These are phyloP conservation scores for Toxostoma redivivum DNA, from an alignment of 2,113 vertebrate species.

Conservation along the genomic window DNA sequence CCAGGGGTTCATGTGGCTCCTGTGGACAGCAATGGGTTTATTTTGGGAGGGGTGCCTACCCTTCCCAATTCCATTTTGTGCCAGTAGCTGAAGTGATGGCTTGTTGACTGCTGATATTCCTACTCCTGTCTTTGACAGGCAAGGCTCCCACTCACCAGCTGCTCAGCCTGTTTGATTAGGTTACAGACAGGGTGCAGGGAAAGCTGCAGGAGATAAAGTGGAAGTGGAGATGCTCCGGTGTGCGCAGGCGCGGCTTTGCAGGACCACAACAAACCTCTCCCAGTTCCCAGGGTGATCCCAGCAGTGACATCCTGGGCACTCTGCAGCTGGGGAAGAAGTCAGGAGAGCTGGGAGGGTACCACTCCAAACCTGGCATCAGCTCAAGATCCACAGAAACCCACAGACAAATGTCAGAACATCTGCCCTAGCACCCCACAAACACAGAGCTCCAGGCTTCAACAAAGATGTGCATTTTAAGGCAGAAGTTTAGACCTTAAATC, in stretches of 20 bases:
- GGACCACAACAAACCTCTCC: neutral
- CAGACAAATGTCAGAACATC: slow-evolving; percentile 9
- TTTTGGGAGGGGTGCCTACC: slow-evolving; percentile 20
- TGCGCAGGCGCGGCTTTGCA: neutral
- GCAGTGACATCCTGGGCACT: neutral
- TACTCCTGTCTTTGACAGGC: slow-evolving; percentile 57
- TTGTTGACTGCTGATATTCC: slow-evolving; percentile 62
- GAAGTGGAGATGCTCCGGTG: neutral
- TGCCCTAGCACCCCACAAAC: slow-evolving; percentile 1
- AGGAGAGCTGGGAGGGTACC: neutral
- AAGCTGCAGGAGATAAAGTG: neutral
- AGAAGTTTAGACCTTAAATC: neutral
- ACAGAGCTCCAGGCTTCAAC: neutral
- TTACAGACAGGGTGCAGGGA: slow-evolving; percentile 41
- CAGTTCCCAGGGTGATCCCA: neutral
- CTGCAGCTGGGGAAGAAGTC: neutral
- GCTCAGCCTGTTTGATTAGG: slow-evolving; percentile 54
- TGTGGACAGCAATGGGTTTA: slow-evolving; percentile 38
- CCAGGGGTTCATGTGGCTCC: neutral
- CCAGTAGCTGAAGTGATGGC: slow-evolving; percentile 49
- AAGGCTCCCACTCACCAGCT: slow-evolving; percentile 61
- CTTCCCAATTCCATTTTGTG: neutral
- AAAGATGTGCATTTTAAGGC: neutral
- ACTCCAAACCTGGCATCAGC: neutral
- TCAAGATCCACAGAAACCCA: neutral